Percentiles rank a stretch among this genome's conserved stretches.
Conservation (phyloP, 2,888 invertebrate species). For the Drosophila imparisetae region DNA sequence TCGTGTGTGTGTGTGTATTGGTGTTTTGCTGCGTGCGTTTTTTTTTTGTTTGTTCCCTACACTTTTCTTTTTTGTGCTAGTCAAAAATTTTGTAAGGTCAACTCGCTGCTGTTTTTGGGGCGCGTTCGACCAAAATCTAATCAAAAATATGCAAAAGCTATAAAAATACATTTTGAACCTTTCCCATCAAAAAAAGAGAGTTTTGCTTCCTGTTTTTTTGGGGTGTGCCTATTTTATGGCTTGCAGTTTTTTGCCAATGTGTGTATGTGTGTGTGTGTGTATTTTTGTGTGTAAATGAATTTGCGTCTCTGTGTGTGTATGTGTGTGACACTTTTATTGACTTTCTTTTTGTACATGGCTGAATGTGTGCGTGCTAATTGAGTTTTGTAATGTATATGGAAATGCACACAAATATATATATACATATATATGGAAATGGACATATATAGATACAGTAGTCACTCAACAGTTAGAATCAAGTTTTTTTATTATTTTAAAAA, state of each 20-base stretch:
- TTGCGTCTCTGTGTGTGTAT: slow-evolving; percentile 26
- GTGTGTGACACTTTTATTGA: slow-evolving; percentile 43
- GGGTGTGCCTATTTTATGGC: slow-evolving; percentile 64
- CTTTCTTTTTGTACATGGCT: slow-evolving; percentile 29
- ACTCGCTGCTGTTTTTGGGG: slow-evolving; percentile 39
- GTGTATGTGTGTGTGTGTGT: slow-evolving; percentile 26
- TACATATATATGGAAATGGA: no score
- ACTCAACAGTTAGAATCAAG: not conserved
- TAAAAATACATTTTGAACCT: slow-evolving; percentile 24
- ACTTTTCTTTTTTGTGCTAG: slow-evolving; percentile 24
- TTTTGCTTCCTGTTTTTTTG: slow-evolving; percentile 25
- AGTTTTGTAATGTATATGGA: slow-evolving; percentile 25
- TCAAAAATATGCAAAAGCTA: slow-evolving; percentile 40
- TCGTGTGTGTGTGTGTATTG: slow-evolving; percentile 28
- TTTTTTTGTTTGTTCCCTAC: slow-evolving; percentile 25
- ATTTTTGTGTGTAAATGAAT: slow-evolving; percentile 17
- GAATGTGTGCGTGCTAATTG: slow-evolving; percentile 48
- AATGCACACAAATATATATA: slow-evolving; percentile 2
- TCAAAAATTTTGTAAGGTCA: slow-evolving; percentile 64
- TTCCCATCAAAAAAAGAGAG: not conserved
- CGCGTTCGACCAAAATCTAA: slow-evolving; percentile 41
- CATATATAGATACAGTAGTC: not conserved
- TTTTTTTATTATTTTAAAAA: not conserved
- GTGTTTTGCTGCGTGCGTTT: slow-evolving; percentile 32
- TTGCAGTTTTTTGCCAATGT: slow-evolving; percentile 39